Evolutionary conservation across 2,797 vertebrate species (phyloP).

Genomic region (Notolabrus celidotus): DNA sequence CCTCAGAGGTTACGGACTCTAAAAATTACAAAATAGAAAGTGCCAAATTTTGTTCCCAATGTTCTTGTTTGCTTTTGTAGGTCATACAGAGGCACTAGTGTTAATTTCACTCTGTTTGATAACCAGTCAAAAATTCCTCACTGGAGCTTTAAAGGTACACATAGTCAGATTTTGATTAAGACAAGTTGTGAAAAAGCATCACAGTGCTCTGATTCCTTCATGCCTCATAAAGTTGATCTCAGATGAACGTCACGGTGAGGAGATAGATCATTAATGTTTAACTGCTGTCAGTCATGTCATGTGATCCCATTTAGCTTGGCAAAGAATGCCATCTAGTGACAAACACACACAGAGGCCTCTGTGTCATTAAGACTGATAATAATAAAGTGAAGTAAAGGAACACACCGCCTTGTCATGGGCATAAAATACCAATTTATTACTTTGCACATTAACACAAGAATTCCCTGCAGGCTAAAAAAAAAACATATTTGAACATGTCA

Average conservation of each 20-base stretch:
- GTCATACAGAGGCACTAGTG: too few species aligned
- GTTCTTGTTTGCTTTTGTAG: too few species aligned
- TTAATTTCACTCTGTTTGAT: too few species aligned
- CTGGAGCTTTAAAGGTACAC: too few species aligned
- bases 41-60: too few species aligned
- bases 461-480: constrained; percentile 98
- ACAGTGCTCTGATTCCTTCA: too few species aligned
- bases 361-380: background rate
- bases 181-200: too few species aligned
- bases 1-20: too few species aligned
- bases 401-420: constrained; percentile 82
- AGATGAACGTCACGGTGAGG: background rate
- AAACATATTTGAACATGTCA: constrained; percentile 80
- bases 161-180: too few species aligned
- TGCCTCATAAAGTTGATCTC: background rate
- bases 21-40: too few species aligned
- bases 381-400: constrained; percentile 49
- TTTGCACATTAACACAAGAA: constrained; percentile 97
- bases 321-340: constrained; percentile 65
- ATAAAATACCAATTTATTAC: constrained; percentile 97
- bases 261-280: constrained; percentile 21
- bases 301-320: constrained; percentile 10
- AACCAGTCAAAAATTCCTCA: too few species aligned
- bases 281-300: background rate
- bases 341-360: background rate